Base-by-base conservation (phyloP, 2,888 invertebrate species). In the Zelleria hepariella region DNA sequence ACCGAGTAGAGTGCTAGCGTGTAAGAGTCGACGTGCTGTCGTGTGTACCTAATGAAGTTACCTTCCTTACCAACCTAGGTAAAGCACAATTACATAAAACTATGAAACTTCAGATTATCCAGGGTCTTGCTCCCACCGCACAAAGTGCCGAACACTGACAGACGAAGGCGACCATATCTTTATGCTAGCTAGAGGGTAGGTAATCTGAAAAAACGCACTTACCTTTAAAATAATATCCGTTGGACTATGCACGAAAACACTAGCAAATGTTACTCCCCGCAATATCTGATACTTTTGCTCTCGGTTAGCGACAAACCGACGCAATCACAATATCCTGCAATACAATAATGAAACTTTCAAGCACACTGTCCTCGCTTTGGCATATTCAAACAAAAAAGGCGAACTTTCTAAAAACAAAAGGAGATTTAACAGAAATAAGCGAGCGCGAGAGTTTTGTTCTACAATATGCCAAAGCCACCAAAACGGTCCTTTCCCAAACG, bases 191-290 rank as follows among this genome's bases (percentile, higher is more conserved):
- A 15, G 15, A 10, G 15, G 15, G 32, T 42, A 15, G 32, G 32
- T 42, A 42, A 42, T 42, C n/a, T 15, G 15, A 3, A 42, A 42
- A 42, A 42, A 42, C 1, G 6, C 15, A 10, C 62, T 62, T 49
- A 63, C 63, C 59, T 62, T 55, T 32, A 51, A 25, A 52, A 58
- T 58, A n/a, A 53, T 54, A 66, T 69, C 65, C 67, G 66, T 64
- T 63, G 62, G 62, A 62, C 77, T 74, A 25, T 25, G 23, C 53
- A 55, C 55, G 42, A 10, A 32, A 5, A 27, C 1, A 51, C 21
- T 10, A 71, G 76, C 74, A 76, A 76, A 71, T 82, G 82, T 83
- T 42, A 42, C 15, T 42, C 32, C 77, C 82, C 80, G 78, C 75
- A 80, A 74, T 74, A 68, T n/a, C n/a, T 67, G 75, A 75, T 69